Evolutionary conservation across 2,888 invertebrate species (phyloP), one percentile per base, ranked within the genome.

Genomic region (Caradrina clavipalpis): DNA sequence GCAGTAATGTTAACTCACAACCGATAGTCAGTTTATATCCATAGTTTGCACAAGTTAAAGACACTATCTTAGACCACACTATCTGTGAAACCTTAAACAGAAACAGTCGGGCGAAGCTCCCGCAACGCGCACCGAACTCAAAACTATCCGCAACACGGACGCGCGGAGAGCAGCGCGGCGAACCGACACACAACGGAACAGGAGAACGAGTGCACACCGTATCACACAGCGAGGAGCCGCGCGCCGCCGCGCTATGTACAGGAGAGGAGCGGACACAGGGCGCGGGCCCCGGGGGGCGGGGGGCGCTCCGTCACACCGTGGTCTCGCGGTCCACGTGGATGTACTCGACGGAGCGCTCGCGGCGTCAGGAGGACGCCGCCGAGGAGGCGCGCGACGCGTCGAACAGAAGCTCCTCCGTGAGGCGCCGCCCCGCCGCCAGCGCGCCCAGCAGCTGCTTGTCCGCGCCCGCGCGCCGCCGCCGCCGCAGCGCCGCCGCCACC

Each of bases 251-350:
- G 49, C 71, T 70, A 70, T 58, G 68, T 57, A 58, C 77, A 59
- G 53, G 61, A 58, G 73, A 56, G 78, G 54, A 50, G 74, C 68
- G 50, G 73, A 71, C 64, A 53, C 51, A 31, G 63, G 53, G 66
- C 61, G 64, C 65, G 90, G 63, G 59, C 55, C 21, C 1, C 11
- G 39, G 53, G 47, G 57, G 57, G 56, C 26, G 45, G 61, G 61
- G 59, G 71, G 92, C 93, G 92, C 92, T 90, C 92, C 93, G 96
- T 98, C 97, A 98, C 97, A 98, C 98, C 89, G 98, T 98, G 92
- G 98, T 98, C 96, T 98, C 98, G 93, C 98, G 97, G 96, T 98
- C 98, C 96, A 98, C 98, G 96, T 98, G 98, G 92, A 98, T 98
- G 95, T 98, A 98, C 94, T 98, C 98, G 97, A 98, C 98, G 96